Conservation (phyloP, 2,888 invertebrate species). For the Rhaphigaster nebulosa region DNA sequence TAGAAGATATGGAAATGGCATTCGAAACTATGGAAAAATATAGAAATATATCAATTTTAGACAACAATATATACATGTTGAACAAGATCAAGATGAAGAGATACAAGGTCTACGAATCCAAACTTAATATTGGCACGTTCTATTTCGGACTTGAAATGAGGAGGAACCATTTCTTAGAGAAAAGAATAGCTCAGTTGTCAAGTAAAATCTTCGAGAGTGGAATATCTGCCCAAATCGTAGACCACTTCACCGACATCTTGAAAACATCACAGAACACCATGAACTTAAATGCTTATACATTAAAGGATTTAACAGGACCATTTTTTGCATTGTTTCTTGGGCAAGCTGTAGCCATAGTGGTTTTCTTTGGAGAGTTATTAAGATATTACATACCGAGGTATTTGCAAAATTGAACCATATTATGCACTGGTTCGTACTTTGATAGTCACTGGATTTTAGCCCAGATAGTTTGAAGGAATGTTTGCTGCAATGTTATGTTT, state of each 20-base stretch:
- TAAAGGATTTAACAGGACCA: background rate
- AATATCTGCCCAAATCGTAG: background rate
- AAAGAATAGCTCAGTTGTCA: background rate
- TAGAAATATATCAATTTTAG: conserved; percentile 7
- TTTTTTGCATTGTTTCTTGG: conserved; percentile 5
- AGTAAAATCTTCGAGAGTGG: conserved; percentile 1
- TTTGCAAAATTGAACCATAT: background rate
- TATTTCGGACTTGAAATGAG: background rate
- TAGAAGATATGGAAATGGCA: background rate
- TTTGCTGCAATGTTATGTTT: background rate
- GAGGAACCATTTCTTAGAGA: conserved; percentile 24
- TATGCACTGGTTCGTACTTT: background rate
- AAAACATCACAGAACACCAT: background rate
- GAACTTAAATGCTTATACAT: background rate
- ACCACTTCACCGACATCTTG: background rate
- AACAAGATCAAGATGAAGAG: background rate
- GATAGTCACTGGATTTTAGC: background rate
- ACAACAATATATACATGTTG: background rate
- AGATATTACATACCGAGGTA: background rate
- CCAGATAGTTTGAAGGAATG: background rate
- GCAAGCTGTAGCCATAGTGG: background rate
- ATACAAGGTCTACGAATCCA: background rate
- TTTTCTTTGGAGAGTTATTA: conserved; percentile 31
- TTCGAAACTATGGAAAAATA: background rate
- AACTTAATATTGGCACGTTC: background rate